Percentiles rank a stretch among this genome's conserved stretches.
These are phyloP conservation scores for Chloropsis cyanopogon DNA, from an alignment of 2,113 vertebrate species.

Conservation along the genomic window DNA sequence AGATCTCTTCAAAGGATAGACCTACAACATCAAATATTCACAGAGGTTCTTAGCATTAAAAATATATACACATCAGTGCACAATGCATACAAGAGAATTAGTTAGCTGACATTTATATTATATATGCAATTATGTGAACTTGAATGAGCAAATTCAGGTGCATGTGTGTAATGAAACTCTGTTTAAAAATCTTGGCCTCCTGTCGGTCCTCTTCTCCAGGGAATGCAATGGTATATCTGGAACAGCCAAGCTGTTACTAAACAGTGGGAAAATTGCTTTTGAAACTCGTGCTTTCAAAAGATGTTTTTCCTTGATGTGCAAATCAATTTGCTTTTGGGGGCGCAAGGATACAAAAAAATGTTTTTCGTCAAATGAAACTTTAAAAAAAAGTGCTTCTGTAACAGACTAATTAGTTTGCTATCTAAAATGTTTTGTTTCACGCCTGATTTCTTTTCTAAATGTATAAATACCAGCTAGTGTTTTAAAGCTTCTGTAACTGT, in stretches of 20 bases:
- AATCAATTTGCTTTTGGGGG: neutral
- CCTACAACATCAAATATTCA: neutral
- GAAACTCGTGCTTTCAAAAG: neutral
- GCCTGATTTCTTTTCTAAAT: conserved; percentile 54
- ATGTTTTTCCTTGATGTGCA: neutral
- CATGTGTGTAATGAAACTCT: neutral
- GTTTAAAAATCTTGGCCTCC: neutral
- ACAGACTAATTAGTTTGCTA: conserved; percentile 38
- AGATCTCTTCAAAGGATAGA: neutral
- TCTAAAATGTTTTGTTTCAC: conserved; percentile 52
- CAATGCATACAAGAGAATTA: neutral
- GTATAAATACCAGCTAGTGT: conserved; percentile 51
- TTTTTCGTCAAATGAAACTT: neutral
- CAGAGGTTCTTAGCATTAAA: neutral
- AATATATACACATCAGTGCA: neutral
- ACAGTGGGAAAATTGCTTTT: neutral
- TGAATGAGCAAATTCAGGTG: neutral
- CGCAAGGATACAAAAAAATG: neutral
- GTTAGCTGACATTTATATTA: neutral
- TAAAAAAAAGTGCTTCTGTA: neutral
- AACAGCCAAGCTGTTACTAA: neutral
- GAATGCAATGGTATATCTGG: neutral
- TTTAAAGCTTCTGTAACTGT: conserved; percentile 51
- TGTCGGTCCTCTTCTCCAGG: neutral
- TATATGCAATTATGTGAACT: neutral